Conservation (phyloP, 2,113 vertebrate genomes). For the Pao palembangensis region DNA sequence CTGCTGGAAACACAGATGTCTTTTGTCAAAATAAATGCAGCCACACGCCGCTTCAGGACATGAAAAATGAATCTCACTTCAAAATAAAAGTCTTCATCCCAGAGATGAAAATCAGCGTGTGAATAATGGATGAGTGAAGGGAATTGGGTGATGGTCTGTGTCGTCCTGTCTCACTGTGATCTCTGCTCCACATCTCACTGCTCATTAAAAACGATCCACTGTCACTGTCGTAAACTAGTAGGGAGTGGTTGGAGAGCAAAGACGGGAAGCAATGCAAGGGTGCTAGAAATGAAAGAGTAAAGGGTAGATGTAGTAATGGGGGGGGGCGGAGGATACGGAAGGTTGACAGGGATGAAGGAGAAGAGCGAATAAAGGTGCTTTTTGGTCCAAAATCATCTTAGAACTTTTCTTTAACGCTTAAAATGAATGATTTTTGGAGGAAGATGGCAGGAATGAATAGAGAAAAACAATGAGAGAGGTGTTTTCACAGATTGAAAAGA, state of each 20-base stretch:
- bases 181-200: constrained; percentile 62
- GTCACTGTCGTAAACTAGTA: constrained; percentile 42
- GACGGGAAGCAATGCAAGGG: not conserved
- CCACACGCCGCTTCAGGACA: constrained; percentile 27
- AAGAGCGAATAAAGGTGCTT: constrained; percentile 1
- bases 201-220: constrained; percentile 66
- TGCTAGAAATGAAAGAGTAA: constrained; percentile 7
- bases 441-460: constrained; percentile 19
- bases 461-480: constrained; percentile 21
- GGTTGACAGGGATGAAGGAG: not conserved
- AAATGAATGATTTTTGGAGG: constrained; percentile 26
- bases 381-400: not conserved
- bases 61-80: constrained; percentile 59
- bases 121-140: constrained; percentile 72
- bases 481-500: constrained; percentile 39
- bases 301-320: not conserved
- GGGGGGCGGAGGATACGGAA: constrained; percentile 2
- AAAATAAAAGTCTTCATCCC: constrained; percentile 62
- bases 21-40: constrained; percentile 59
- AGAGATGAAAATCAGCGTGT: constrained; percentile 53
- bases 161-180: constrained; percentile 61
- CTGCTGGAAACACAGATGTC: constrained; percentile 12
- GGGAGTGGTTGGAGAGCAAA: constrained; percentile 29
- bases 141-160: constrained; percentile 62
- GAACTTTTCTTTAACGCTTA: constrained; percentile 9